phyloP scores from a whole-genome alignment of 2,888 invertebrate species.

The Brachyptera putata region DNA sequence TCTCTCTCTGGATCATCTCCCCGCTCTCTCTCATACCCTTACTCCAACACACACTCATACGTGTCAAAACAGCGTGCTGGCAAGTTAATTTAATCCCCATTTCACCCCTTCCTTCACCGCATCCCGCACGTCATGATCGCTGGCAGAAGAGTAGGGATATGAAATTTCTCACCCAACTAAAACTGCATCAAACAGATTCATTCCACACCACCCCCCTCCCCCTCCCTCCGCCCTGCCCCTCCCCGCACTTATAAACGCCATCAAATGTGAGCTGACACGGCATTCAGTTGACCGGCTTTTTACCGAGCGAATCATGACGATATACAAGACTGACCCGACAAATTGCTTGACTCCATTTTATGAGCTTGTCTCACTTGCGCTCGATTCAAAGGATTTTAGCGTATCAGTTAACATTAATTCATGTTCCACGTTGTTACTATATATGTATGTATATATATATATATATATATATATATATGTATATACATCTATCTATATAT shows the following conservation, averaged over 20 bases:
- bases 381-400: too few species aligned
- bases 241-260: not conserved
- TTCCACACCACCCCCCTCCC: not conserved
- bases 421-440: too few species aligned
- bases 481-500: too few species aligned
- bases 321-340: constrained; percentile 5
- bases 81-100: constrained; percentile 1
- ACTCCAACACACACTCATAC: not conserved
- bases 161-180: not conserved
- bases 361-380: too few species aligned
- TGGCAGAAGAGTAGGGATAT: not conserved
- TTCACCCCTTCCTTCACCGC: not conserved
- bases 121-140: not conserved
- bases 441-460: too few species aligned
- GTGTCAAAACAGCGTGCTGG: not conserved
- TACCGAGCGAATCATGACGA: not conserved
- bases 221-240: not conserved
- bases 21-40: not conserved
- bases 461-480: too few species aligned
- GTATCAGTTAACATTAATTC: too few species aligned
- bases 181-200: constrained; percentile 5
- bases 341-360: too few species aligned
- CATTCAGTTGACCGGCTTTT: not conserved
- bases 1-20: not conserved
- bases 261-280: not conserved